A percentile compares a stretch with the other conserved stretches of the same genome.
phyloP scores from a whole-genome alignment of 2,888 invertebrate species.

The Merodon equestris region DNA sequence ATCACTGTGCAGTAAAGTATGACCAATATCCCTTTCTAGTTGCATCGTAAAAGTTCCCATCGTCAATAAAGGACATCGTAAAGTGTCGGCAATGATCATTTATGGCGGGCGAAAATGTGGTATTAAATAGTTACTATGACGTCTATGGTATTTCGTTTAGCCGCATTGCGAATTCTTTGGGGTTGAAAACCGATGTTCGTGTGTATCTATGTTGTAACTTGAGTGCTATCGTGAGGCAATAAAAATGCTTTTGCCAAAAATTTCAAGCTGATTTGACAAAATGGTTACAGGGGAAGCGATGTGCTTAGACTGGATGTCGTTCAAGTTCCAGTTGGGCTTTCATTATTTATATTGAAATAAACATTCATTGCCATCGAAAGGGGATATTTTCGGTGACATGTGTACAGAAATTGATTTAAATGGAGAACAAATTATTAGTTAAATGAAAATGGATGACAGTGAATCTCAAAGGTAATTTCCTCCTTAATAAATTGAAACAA shows the following conservation, averaged over 20 bases:
- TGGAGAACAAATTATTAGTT: constrained; percentile 62
- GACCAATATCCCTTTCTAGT: constrained; percentile 64
- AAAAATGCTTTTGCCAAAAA: constrained; percentile 70
- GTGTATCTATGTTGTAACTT: not conserved
- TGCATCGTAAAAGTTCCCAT: constrained; percentile 69
- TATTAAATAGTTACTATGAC: constrained; percentile 66
- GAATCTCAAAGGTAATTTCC: not conserved
- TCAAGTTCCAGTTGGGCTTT: constrained; percentile 40
- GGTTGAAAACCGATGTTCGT: constrained; percentile 13
- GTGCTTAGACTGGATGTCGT: constrained; percentile 31
- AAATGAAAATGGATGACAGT: constrained; percentile 12
- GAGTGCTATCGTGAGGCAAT: constrained; percentile 49
- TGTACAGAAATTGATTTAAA: constrained; percentile 62
- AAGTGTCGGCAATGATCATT: constrained; percentile 72
- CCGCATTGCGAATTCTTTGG: constrained; percentile 32
- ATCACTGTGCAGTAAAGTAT: constrained; percentile 68
- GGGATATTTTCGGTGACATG: constrained; percentile 21
- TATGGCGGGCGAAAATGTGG: constrained; percentile 70
- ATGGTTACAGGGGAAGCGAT: constrained; percentile 62
- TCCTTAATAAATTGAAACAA: too few species aligned
- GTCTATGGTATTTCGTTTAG: constrained; percentile 43
- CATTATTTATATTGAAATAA: constrained; percentile 59
- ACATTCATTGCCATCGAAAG: constrained; percentile 52
- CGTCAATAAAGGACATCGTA: constrained; percentile 70
- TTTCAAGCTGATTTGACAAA: constrained; percentile 75